Conservation (phyloP, 2,113 vertebrate species). For the Rhynchopsitta pachyrhyncha region DNA sequence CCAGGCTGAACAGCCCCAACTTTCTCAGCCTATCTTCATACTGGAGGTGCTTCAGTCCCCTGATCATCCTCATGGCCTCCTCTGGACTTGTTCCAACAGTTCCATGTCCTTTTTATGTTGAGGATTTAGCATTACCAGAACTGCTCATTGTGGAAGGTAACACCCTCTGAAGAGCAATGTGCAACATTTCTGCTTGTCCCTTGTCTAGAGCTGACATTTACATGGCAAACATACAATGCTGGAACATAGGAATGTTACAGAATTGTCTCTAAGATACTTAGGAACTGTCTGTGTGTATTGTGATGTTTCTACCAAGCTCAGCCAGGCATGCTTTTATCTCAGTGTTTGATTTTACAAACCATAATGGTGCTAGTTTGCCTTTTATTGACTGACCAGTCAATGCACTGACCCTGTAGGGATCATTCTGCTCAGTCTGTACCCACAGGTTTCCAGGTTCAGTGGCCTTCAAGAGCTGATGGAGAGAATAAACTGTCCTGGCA, state of each 20-base stretch:
- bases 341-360: background rate
- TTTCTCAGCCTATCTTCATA: too few species aligned
- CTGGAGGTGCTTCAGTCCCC: too few species aligned
- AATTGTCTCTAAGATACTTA: background rate
- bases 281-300: slow-evolving; percentile 30
- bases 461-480: background rate
- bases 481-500: background rate
- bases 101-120: too few species aligned
- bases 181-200: background rate
- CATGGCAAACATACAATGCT: slow-evolving; percentile 25
- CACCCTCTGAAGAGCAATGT: background rate
- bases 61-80: too few species aligned
- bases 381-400: background rate
- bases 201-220: slow-evolving; percentile 4
- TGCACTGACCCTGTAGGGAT: background rate
- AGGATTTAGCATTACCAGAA: background rate
- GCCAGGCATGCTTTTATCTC: background rate
- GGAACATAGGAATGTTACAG: slow-evolving; percentile 16
- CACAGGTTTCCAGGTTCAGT: background rate
- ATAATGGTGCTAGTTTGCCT: background rate
- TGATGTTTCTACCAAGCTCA: slow-evolving; percentile 29
- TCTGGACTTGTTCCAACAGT: too few species aligned
- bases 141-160: background rate
- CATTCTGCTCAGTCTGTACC: background rate
- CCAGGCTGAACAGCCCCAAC: too few species aligned